These are phyloP conservation scores for Lepidurus packardi DNA, from an alignment of 1,140 invertebrate species.

Conservation along the genomic window DNA sequence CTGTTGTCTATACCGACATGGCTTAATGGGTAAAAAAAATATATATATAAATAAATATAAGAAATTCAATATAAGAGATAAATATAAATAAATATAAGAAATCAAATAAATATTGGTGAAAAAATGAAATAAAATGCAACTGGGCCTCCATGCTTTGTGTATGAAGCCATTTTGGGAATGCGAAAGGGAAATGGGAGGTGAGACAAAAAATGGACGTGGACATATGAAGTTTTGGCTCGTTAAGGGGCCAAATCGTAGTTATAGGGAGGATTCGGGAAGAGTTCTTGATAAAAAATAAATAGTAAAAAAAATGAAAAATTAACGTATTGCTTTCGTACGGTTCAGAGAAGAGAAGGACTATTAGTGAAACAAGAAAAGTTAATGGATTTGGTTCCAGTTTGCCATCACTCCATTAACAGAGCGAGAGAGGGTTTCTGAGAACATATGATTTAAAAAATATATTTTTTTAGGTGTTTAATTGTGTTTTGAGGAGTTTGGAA, in stretches of 20 bases:
- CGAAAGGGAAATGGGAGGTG: background rate
- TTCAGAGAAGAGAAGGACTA: too few relatives aligned
- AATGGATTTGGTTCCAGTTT: conserved; percentile 22
- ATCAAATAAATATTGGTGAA: background rate
- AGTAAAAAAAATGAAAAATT: too few relatives aligned
- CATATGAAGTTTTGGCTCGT: background rate
- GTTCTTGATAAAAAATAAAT: background rate
- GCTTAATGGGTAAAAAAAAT: too few relatives aligned
- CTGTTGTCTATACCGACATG: too few relatives aligned
- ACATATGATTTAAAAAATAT: too few relatives aligned
- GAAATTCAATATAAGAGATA: too few relatives aligned
- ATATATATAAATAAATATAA: too few relatives aligned
- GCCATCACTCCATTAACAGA: background rate
- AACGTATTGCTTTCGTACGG: too few relatives aligned
- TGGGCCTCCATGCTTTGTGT: background rate
- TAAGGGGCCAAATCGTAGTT: background rate
- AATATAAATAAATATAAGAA: too few relatives aligned
- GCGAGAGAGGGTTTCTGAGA: too few relatives aligned
- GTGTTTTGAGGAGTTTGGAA: background rate
- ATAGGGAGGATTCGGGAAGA: background rate
- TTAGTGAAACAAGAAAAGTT: background rate
- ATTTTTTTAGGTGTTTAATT: too few relatives aligned
- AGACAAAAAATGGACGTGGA: background rate
- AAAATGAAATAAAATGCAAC: background rate
- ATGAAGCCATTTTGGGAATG: background rate